Percentiles rank a stretch among this genome's conserved stretches.
These are phyloP conservation scores for Thamnaconus septentrionalis DNA, from an alignment of 2,113 vertebrate genomes.

Conservation along the genomic window DNA sequence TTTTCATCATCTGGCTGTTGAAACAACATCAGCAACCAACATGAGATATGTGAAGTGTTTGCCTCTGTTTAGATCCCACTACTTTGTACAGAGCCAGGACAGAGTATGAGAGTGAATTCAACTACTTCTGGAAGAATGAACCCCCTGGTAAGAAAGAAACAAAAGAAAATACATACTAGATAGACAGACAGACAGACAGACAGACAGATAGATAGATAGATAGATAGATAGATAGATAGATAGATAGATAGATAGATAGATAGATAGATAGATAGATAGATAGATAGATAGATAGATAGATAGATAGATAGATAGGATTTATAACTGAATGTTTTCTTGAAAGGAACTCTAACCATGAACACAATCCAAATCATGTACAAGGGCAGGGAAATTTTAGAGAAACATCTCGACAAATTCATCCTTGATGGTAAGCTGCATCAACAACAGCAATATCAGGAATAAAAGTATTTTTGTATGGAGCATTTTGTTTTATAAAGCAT, in stretches of 20 bases:
- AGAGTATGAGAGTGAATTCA: constrained; percentile 74
- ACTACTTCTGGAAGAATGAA: constrained; percentile 18
- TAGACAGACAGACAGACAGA: too few species aligned
- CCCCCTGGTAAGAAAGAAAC: constrained; percentile 40
- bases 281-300: not conserved
- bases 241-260: not conserved
- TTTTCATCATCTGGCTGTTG: not conserved
- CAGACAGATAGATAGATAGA: not conserved
- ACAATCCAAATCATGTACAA: constrained; percentile 69
- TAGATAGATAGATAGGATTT: not conserved
- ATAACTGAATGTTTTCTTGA: constrained; percentile 1
- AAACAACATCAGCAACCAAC: not conserved
- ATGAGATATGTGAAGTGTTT: not conserved
- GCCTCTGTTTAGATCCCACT: constrained; percentile 57
- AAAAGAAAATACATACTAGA: not conserved
- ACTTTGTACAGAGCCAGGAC: constrained; percentile 71
- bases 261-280: not conserved
- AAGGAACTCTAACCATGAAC: constrained; percentile 47
- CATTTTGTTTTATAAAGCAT: not conserved
- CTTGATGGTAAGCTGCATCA: constrained; percentile 43
- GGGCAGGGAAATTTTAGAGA: constrained; percentile 64
- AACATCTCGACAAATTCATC: constrained; percentile 69
- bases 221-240: not conserved
- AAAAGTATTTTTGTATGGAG: constrained; percentile 16
- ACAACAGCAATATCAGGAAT: too few species aligned